Base-by-base conservation (phyloP, 2,888 invertebrate species). In the Synanthedon formicaeformis region DNA sequence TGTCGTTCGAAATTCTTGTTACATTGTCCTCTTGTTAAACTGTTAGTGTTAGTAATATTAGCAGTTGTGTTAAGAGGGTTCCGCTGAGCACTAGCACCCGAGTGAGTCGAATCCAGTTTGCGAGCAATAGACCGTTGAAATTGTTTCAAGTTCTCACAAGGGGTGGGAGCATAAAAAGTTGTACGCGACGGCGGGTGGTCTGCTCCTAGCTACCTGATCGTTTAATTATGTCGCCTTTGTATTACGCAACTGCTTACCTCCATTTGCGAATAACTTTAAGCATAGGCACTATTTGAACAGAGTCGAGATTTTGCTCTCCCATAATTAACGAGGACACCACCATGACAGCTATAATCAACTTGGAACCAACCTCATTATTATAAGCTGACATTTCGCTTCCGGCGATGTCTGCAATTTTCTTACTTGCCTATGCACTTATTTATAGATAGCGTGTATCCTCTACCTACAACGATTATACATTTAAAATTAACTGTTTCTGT, bases 151-250 rank as follows among this genome's bases (percentile, higher is more conserved):
- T 45, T 14, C 45, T n/a, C 13, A 12, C n/a, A n/a, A n/a, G 45
- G 41, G 45, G 45, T 45, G 45, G 45, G 45, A 13, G 11, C 45
- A 45, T 45, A 45, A 45, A 45, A 45, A 45, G 45, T 45, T 45
- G 45, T 13, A 45, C 8, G 48, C 50, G 45, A 27, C 52, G 52
- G 52, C 53, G 52, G 53, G 54, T 55, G 58, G 58, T 54, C 54
- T 41, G 51, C 50, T 18, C 53, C 52, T n/a, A 45, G 60, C 72
- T 78, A 78, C 79, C 79, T 79, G 79, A 74, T 75, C 67, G 72
- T 73, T 74, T 75, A 76, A 76, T 78, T 75, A 73, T 34, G 34
- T 34, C 34, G 34, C 34, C 34, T 34, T 34, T 34, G 10, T 34
- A 34, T 34, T 34, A 34, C 34, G 34, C 10, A 34, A 34, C 3